Conservation (phyloP, 2,888 invertebrate species). For the Sesamia inferens region DNA sequence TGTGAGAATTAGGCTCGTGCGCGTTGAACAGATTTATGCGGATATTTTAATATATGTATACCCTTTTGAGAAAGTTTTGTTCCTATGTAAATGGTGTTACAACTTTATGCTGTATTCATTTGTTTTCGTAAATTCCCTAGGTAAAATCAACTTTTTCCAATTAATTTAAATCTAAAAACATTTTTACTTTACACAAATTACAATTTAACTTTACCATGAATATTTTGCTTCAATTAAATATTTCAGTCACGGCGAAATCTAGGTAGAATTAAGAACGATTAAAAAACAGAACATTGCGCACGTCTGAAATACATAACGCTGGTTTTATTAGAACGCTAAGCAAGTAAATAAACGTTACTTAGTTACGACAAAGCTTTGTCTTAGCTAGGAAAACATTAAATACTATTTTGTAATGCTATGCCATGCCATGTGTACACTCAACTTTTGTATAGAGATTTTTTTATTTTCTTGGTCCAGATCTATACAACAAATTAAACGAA, state of each 20-base stretch:
- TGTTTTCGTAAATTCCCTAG: slow-evolving; percentile 8
- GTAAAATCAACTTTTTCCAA: slow-evolving; percentile 11
- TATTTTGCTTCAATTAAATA: slow-evolving; percentile 15
- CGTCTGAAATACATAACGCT: slow-evolving; percentile 35
- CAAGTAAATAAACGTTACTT: slow-evolving; percentile 25
- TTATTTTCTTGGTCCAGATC: too few species aligned
- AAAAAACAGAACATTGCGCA: slow-evolving; percentile 30
- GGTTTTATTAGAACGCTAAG: slow-evolving; percentile 42
- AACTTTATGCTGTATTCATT: slow-evolving; percentile 17
- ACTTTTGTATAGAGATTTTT: too few species aligned
- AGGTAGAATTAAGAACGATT: slow-evolving; percentile 34
- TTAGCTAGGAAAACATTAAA: slow-evolving; percentile 33
- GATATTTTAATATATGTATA: neutral
- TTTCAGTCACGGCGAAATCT: slow-evolving; percentile 41
- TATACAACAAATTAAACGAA: too few species aligned
- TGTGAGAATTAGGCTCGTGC: slow-evolving; percentile 4
- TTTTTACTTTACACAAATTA: neutral
- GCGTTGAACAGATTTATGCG: slow-evolving; percentile 22
- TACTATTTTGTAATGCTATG: slow-evolving; percentile 41
- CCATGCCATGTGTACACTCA: too few species aligned
- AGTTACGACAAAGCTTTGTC: slow-evolving; percentile 24
- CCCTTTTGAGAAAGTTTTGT: slow-evolving; percentile 5
- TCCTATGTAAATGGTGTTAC: neutral
- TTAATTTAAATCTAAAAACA: slow-evolving; percentile 2
- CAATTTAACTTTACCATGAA: neutral